Base-by-base conservation (phyloP, 1,140 invertebrate genomes). In the Procambarus clarkii region DNA sequence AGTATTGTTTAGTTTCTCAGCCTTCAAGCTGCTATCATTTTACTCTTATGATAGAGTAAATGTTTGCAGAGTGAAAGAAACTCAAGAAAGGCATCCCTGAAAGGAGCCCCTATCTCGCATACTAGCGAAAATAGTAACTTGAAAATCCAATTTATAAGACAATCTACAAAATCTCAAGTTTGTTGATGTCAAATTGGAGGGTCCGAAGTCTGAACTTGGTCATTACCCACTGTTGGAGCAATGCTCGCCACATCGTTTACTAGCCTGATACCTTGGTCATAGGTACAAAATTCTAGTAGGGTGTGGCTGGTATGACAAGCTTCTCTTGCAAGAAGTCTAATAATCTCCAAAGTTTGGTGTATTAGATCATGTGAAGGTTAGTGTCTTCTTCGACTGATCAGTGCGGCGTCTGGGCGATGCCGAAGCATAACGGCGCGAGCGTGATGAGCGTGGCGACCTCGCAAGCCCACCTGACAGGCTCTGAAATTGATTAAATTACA, bases 341-440 rank as follows among this genome's bases (percentile, higher is more conserved):
- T 77, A 34, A 54, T 24, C 71, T 11, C 21, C 46, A 11, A 3
- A 24, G n/a, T 2, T 2, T 60, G 54, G 13, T 9, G 80, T 60
- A 77, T 24, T 64, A 83, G 81, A 84, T 91, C 88, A 91, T 34
- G 88, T 91, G 81, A 91, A 91, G 50, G 88, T 91, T n/a, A 91
- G 74, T 34, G 88, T 91, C 58, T 91, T 91, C 88, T 82, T 91
- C n/a, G 86, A 54, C 82, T 91, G 88, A 64, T 91, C 88, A 69
- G 88, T 4, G 80, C 88, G 82, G 71, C 88, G 81, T 50, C 88
- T 69, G 64, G 88, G 88, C 8, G 88, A 91, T 7, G 81, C 88
- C 50, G 88, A 91, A 13, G 88, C 81, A 85, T 91, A 91, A 69
- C 88, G 88, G 71, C 88, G 88, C n/a, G 81, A 48, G 71, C 88